Evolutionary conservation across 2,113 vertebrate genomes (phyloP), one percentile per base, ranked within the genome.

Genomic region (Chiloscyllium plagiosum): DNA sequence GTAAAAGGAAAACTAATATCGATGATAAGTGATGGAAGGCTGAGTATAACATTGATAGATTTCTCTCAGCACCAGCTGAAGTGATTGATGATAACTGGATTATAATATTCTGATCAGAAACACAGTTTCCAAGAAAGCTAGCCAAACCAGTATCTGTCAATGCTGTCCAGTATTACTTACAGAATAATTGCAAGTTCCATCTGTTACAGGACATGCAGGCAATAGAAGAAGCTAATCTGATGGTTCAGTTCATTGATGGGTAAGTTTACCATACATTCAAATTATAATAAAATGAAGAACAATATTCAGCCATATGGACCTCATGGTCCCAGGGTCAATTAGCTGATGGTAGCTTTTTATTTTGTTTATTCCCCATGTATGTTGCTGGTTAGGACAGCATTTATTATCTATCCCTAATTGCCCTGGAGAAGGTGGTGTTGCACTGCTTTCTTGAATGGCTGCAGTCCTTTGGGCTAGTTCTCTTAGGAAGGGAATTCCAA

Each of bases 181-280:
- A 50, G 83, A 50, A 29, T 87, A 13, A 90, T 61, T 90, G 26
- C 33, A 52, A 93, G 37, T 93, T 93, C 61, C 17, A 7, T 68
- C 33, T 93, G 33, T 93, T 93, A 93, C 89, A 93, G 89, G 89
- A 93, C n/a, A 93, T 20, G 89, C 65, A 68, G 89, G 61, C 89
- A 22, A 5, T 93, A 66, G 89, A 93, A 37, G 89, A 93, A 66
- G 89, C 89, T 93, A 93, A 93, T 68, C 17, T 93, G 61, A 93
- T 93, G 89, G 89, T 93, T 66, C 56, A 66, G 66, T 92, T 92
- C 89, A 92, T 92, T 66, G 89, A 93, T 93, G 89, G 89, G 89
- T 93, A n/a, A 93, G 89, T n/a, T 68, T 37, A 37, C 65, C 61
- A 66, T 68, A 20, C 26, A 93, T n/a, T 37, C 61, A 66, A 66